These are phyloP conservation scores for Myoxocephalus aenaeus DNA, from an alignment of 2,797 vertebrate species.

Conservation along the genomic window DNA sequence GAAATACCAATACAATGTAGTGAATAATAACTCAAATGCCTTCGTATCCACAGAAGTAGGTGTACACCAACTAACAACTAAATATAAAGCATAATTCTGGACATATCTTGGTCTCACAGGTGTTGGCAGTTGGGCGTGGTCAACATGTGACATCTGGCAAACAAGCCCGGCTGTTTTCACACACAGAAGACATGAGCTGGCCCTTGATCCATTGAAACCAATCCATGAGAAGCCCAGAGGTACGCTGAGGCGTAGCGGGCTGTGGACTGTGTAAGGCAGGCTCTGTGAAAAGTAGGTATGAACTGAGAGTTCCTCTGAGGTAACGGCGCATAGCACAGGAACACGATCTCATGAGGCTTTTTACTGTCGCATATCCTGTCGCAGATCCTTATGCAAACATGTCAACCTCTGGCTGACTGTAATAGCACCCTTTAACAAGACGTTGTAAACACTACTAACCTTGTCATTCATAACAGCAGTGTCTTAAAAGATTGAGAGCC, in stretches of 20 bases:
- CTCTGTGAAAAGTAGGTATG: constrained; percentile 25
- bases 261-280: constrained; percentile 31
- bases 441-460: background rate
- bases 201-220: constrained; percentile 55
- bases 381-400: constrained; percentile 24
- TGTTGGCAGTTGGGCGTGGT: constrained; percentile 56
- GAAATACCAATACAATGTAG: background rate
- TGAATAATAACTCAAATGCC: background rate
- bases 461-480: constrained; percentile 17
- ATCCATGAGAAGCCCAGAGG: constrained; percentile 61
- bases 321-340: background rate
- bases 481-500: constrained; percentile 3
- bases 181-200: constrained; percentile 45
- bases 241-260: constrained; percentile 12
- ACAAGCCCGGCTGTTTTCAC: constrained; percentile 51
- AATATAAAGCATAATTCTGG: constrained; percentile 24
- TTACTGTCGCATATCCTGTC: background rate
- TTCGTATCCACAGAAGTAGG: background rate
- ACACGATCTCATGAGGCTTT: constrained; percentile 33
- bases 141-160: constrained; percentile 60
- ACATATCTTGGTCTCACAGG: constrained; percentile 30
- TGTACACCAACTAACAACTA: background rate
- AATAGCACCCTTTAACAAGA: constrained; percentile 1
- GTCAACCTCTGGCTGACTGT: constrained; percentile 5
- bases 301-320: constrained; percentile 40